Base-by-base conservation (phyloP, 2,113 vertebrate genomes). In the Lagopus muta region DNA sequence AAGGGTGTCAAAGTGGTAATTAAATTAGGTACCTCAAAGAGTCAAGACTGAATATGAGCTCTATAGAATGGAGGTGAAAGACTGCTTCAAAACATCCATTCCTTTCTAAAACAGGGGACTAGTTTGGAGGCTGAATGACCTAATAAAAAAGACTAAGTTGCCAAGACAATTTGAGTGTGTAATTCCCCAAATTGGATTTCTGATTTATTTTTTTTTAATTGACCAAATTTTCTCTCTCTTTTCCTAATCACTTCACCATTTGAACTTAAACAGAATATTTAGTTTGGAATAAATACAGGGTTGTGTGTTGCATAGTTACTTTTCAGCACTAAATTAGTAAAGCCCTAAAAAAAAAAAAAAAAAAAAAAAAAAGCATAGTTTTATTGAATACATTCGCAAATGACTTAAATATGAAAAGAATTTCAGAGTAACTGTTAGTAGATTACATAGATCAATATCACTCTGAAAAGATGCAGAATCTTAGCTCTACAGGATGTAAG, bases 401-500 rank as follows among this genome's bases (percentile, higher is more conserved):
- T 88, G 30, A 54, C 9, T 20, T 65, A 54, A 22, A 48, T 70
- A 48, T 43, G 27, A 88, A 67, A 50, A 73, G 15, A 32, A 45
- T 25, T 3, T 17, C 11, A 6, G 54, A 70, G 64, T 48, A 77
- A 48, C 9, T 28, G 30, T 40, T 76, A n/a, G 16, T 6, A 82
- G 28, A 43, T 92, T 67, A 64, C 17, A 9, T 43, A 74, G 28
- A 25, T 82, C 62, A 82, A 82, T 75, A 27, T 8, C 60, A 34
- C 13, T 30, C 57, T 61, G 66, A 42, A 7, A 82, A 14, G 32
- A 4, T 61, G 21, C 27, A 80, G 32, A 42, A 80, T 58, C 25
- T 73, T n/a, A 57, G 18, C 11, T 48, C 22, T 70, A 2, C 45
- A 71, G 28, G 28, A 81, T 0, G 0, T 61, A 30, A 80, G 10